Conservation (phyloP, 2,113 vertebrate genomes). For the Tauraco erythrolophus region DNA sequence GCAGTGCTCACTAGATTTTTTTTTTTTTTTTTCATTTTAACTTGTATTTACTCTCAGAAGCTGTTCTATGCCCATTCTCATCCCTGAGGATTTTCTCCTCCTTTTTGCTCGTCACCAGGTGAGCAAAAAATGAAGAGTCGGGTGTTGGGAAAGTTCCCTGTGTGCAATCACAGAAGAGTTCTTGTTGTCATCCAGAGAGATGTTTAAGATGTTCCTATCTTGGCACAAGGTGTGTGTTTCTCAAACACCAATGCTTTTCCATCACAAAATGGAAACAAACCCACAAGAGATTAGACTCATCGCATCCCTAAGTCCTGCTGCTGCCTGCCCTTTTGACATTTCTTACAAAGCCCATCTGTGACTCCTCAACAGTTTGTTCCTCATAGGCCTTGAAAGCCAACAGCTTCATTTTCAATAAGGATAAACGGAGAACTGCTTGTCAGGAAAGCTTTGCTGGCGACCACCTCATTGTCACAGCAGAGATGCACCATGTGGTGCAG, state of each 20-base stretch:
- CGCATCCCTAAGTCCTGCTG: neutral
- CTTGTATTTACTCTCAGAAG: neutral
- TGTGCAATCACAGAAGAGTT: neutral
- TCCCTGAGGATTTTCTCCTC: neutral
- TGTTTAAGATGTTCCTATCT: neutral
- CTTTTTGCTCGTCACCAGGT: fast-evolving
- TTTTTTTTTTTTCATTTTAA: neutral
- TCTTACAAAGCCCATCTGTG: neutral
- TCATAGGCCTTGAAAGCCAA: neutral
- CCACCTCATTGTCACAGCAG: neutral
- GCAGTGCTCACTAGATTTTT: neutral
- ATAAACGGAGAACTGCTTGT: neutral
- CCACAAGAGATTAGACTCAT: neutral
- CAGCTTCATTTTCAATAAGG: neutral
- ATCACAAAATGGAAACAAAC: neutral
- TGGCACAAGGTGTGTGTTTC: neutral
- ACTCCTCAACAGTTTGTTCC: neutral
- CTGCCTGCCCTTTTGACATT: neutral
- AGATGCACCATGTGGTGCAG: fast-evolving
- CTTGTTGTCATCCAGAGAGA: neutral
- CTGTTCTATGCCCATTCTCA: fast-evolving
- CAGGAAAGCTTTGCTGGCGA: neutral
- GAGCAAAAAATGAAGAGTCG: neutral
- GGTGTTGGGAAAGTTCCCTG: neutral
- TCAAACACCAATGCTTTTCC: neutral